Base-by-base conservation (phyloP, 1,140 invertebrate species). In the Theocolax elegans region DNA sequence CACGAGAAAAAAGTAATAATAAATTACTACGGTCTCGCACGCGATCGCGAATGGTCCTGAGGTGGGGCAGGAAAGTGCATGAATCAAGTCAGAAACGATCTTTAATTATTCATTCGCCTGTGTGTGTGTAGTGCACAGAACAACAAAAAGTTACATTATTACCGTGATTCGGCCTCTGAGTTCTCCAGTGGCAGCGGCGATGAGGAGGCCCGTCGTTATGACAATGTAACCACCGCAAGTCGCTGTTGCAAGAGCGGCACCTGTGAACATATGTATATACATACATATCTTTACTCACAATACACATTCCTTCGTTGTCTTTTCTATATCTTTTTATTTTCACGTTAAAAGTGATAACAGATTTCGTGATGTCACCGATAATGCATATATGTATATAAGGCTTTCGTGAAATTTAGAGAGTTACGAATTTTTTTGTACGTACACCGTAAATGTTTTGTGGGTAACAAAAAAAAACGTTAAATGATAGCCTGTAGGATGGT, bases 171-270 rank as follows among this genome's bases (percentile, higher is more conserved):
- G 86, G 42, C 87, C 89, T 38, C 87, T 88, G 68, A 92, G 84
- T 80, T 93, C 92, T 29, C 89, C 89, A 68, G 88, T 87, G 6
- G 90, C 80, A 23, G 90, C 87, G 15, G 88, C 91, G 67, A 93
- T 78, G 10, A 93, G 83, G 23, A 92, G 84, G 19, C 89, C 91
- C 27, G 89, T 84, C 13, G 90, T 92, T 74, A 93, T 90, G 67
- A 93, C 91, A 75, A 91, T 81, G 82, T 92, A 93, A 75, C 91
- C 89, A 83, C 87, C 87, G 66, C 85, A 87, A 38, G 87, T 87
- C 13, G 84, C 82, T 73, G 87, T 85, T 49, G 87, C 86, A 63
- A 88, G 84, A 67, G 85, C 80, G 69, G 86, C 84, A 51, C 86
- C 87, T 87, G 74, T 40, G 64, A 72, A 72, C 67, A 75, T 23